Evolutionary conservation across 1,140 invertebrate genomes (phyloP).

Genomic region (Drosophila orena): DNA sequence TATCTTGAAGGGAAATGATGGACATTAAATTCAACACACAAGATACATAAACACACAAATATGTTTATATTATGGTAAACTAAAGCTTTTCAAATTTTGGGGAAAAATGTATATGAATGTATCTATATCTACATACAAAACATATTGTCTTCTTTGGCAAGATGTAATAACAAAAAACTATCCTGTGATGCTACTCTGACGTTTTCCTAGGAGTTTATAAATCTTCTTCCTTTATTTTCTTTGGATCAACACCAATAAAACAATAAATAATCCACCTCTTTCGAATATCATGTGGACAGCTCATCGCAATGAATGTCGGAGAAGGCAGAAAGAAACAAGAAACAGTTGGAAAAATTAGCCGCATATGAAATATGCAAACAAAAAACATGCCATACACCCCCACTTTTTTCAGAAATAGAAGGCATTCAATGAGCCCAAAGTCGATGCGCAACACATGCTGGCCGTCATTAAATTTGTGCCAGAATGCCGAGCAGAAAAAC

Average conservation of each 20-base stretch:
- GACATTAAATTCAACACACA: not conserved
- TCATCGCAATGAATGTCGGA: constrained; percentile 36
- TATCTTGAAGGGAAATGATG: not conserved
- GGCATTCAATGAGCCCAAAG: constrained; percentile 45
- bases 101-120: not conserved
- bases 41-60: not conserved
- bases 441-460: constrained; percentile 63
- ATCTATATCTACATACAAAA: not conserved
- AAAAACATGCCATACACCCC: constrained; percentile 7
- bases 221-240: not conserved
- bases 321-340: constrained; percentile 8
- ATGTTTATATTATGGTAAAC: not conserved
- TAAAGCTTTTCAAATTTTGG: not conserved
- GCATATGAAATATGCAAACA: constrained; percentile 34
- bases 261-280: constrained; percentile 26
- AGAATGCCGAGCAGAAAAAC: constrained; percentile 32
- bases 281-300: constrained; percentile 16
- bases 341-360: constrained; percentile 50
- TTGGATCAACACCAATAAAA: not conserved
- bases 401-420: constrained; percentile 16
- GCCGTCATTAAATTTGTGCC: constrained; percentile 68
- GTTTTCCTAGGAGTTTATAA: not conserved
- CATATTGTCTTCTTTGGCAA: too few species aligned
- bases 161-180: too few species aligned
- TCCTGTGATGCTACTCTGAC: too few species aligned